Conservation (phyloP, 2,113 vertebrate genomes). For the Nestor notabilis region DNA sequence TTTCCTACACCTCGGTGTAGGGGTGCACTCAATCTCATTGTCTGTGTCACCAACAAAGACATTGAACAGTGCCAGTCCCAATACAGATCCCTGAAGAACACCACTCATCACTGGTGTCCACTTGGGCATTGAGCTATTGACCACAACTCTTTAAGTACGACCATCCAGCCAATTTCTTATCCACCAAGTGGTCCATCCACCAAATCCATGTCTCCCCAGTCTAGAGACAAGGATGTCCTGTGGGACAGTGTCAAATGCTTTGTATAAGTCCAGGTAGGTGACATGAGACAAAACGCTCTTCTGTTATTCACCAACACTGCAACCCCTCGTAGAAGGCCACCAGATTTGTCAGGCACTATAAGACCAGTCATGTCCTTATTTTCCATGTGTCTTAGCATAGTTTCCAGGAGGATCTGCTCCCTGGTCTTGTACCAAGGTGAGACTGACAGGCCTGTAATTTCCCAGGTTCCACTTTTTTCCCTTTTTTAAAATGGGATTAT, state of each 20-base stretch:
- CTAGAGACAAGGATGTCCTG: background rate
- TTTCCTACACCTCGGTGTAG: background rate
- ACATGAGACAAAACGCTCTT: background rate
- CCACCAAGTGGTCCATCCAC: background rate
- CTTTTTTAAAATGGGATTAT: background rate
- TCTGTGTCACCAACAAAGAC: background rate
- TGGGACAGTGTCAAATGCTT: background rate
- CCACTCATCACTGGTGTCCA: background rate
- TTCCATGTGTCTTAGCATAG: background rate
- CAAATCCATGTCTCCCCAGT: background rate
- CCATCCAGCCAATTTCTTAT: background rate
- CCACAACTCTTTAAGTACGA: background rate
- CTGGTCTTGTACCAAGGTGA: background rate
- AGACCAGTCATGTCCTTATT: background rate
- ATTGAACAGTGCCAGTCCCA: background rate
- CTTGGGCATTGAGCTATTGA: background rate
- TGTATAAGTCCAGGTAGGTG: background rate
- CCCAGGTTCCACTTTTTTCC: background rate
- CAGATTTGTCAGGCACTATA: background rate
- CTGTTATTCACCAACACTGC: background rate
- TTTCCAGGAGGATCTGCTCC: background rate
- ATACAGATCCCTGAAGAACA: background rate
- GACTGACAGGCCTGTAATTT: background rate
- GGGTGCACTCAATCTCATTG: background rate
- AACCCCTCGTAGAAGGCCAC: background rate